A percentile compares a stretch with the other conserved stretches of the same genome.
Evolutionary conservation across 2,113 vertebrate genomes (phyloP).

Genomic region (Progne subis): DNA sequence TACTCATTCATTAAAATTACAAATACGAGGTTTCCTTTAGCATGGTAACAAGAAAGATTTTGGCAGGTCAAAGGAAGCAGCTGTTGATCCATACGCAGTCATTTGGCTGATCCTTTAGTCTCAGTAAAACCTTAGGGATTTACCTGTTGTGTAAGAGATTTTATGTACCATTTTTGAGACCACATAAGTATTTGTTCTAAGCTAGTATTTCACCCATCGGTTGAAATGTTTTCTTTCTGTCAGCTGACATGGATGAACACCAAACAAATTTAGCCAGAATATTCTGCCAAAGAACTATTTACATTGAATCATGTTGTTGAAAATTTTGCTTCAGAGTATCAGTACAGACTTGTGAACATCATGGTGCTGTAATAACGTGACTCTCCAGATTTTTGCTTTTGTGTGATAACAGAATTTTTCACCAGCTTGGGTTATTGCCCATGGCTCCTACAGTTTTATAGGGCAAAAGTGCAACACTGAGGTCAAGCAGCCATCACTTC

Average conservation of each 20-base stretch:
- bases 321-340: not conserved
- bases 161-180: not conserved
- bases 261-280: not conserved
- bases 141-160: not conserved
- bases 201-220: not conserved
- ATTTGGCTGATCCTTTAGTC: not conserved
- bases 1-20: not conserved
- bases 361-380: rapidly evolving
- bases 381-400: not conserved
- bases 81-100: not conserved
- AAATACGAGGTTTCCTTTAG: not conserved
- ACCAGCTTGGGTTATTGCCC: not conserved
- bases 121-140: not conserved
- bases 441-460: not conserved
- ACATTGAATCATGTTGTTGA: not conserved
- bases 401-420: not conserved
- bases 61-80: not conserved
- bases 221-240: not conserved
- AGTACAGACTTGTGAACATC: not conserved
- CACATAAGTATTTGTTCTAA: not conserved
- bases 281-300: not conserved
- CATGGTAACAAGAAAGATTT: not conserved
- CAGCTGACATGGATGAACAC: not conserved
- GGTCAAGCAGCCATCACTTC: not conserved
- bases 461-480: not conserved